A percentile compares a stretch with the other conserved stretches of the same genome.
phyloP scores from a whole-genome alignment of 2,797 vertebrate genomes.

The Sebastes kiyomatsui region DNA sequence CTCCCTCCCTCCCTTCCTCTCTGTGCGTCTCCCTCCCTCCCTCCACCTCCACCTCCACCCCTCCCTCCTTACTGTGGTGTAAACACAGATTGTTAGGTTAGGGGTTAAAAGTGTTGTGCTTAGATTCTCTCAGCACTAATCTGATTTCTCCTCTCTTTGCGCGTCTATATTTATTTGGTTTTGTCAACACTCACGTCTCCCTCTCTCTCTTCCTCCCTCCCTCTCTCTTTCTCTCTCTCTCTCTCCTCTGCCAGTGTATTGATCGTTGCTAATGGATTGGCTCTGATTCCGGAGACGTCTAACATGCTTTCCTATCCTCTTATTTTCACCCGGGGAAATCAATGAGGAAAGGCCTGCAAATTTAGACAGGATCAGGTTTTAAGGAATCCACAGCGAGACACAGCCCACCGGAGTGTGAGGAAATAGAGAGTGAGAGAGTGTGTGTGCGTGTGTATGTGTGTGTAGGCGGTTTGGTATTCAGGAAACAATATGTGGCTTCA shows the following conservation, averaged over 20 bases:
- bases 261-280: constrained; percentile 96
- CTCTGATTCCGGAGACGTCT: constrained; percentile 94
- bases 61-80: constrained; percentile 81
- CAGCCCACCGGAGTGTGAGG: constrained; percentile 50
- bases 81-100: constrained; percentile 92
- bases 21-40: constrained; percentile 9
- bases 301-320: constrained; percentile 90
- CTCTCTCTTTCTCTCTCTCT: constrained; percentile 20
- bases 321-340: constrained; percentile 92
- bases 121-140: constrained; percentile 90
- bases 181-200: constrained; percentile 88
- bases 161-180: constrained; percentile 95
- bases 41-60: constrained; percentile 37
- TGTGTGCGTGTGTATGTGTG: neutral
- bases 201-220: constrained; percentile 27
- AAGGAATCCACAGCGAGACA: constrained; percentile 82
- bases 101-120: constrained; percentile 93
- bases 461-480: constrained; percentile 9
- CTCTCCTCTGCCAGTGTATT: constrained; percentile 84
- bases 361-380: constrained; percentile 92
- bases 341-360: constrained; percentile 90
- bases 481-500: constrained; percentile 22
- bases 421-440: neutral
- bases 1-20: constrained; percentile 41
- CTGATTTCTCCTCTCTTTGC: constrained; percentile 92